Percentiles rank a stretch among this genome's conserved stretches.
These are phyloP conservation scores for Atrichornis clamosus DNA, from an alignment of 2,113 vertebrate species.

Conservation along the genomic window DNA sequence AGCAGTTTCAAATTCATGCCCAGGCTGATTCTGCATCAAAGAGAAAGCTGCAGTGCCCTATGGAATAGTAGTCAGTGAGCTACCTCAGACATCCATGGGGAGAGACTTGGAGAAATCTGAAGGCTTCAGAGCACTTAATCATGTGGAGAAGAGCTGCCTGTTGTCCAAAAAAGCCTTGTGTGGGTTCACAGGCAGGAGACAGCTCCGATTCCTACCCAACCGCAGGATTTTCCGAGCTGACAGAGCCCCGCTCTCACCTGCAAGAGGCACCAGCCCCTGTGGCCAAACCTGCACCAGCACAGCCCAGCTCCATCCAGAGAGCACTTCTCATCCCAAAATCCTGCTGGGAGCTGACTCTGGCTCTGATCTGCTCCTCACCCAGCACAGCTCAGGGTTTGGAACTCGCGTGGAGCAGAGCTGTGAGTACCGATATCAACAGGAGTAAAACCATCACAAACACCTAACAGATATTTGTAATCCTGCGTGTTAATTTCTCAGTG, in stretches of 20 bases:
- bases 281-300: not conserved
- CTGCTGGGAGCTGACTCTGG: not conserved
- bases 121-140: not conserved
- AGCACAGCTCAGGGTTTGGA: not conserved
- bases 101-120: not conserved
- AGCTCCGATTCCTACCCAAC: accelerated
- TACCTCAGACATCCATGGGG: not conserved
- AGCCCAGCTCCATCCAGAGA: accelerated
- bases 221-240: not conserved
- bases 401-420: not conserved
- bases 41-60: not conserved
- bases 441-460: not conserved
- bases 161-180: accelerated
- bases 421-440: accelerated
- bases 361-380: not conserved
- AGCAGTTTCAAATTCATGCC: not conserved
- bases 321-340: not conserved
- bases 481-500: not conserved
- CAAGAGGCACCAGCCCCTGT: not conserved
- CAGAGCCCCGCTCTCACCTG: not conserved
- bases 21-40: not conserved
- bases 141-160: not conserved
- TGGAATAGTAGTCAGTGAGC: not conserved
- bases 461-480: not conserved
- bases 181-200: not conserved